These are phyloP conservation scores for Drosophila emarginata DNA, from an alignment of 2,888 invertebrate genomes.

Conservation along the genomic window DNA sequence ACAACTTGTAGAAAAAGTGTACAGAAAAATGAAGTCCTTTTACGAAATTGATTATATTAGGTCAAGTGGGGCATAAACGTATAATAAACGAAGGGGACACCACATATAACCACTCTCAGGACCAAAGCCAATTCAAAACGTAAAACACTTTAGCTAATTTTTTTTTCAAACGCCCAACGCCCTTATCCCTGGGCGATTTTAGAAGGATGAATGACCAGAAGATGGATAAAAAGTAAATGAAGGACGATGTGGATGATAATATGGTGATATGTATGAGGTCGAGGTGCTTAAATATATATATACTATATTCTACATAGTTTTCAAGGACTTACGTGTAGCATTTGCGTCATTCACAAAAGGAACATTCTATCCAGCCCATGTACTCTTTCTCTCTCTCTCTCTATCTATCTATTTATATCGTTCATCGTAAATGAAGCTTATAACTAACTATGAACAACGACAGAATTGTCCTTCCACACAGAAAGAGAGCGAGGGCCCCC, in stretches of 20 bases:
- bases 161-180: neutral
- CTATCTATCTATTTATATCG: neutral
- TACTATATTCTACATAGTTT: slow-evolving; percentile 7
- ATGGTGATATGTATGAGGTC: neutral
- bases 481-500: neutral
- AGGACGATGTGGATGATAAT: neutral
- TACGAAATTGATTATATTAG: too few relatives aligned
- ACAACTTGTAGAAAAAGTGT: too few relatives aligned
- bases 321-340: slow-evolving; percentile 42
- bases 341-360: slow-evolving; percentile 52
- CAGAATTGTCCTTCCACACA: slow-evolving; percentile 64
- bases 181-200: neutral
- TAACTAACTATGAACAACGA: slow-evolving; percentile 51
- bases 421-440: slow-evolving; percentile 11
- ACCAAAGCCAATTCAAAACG: slow-evolving; percentile 22
- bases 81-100: slow-evolving; percentile 60
- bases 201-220: neutral
- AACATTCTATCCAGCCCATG: slow-evolving; percentile 21
- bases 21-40: too few relatives aligned
- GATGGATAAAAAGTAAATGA: neutral
- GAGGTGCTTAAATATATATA: neutral
- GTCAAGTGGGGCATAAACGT: slow-evolving; percentile 34
- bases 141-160: slow-evolving; percentile 35
- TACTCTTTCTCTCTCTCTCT: neutral
- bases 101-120: slow-evolving; percentile 28